Conservation (phyloP, 2,797 vertebrate species). For the Coregonus suidteri region DNA sequence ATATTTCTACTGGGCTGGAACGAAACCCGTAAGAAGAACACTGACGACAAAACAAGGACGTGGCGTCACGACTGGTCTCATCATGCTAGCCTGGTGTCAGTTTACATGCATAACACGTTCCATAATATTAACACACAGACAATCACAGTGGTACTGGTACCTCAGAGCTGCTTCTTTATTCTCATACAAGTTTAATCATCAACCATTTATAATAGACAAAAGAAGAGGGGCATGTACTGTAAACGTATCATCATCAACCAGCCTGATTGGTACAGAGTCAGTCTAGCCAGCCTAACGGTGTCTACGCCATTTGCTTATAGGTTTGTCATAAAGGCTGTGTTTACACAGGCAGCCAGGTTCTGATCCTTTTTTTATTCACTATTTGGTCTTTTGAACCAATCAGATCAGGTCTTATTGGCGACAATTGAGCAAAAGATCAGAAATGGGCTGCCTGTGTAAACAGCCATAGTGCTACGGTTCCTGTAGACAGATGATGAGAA, state of each 20-base stretch:
- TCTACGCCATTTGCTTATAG: not conserved
- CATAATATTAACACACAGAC: too few species aligned
- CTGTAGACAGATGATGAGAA: not conserved
- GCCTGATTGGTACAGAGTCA: not conserved
- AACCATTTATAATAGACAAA: constrained; percentile 22
- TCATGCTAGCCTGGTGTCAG: too few species aligned
- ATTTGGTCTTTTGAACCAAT: not conserved
- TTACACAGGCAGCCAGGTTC: not conserved
- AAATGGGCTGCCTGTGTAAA: not conserved
- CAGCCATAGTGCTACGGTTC: not conserved
- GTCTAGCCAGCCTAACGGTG: not conserved
- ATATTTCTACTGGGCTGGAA: too few species aligned
- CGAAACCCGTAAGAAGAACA: too few species aligned
- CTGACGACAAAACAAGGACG: too few species aligned
- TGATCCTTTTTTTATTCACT: not conserved
- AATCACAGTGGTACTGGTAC: constrained; percentile 45
- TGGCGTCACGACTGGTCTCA: too few species aligned
- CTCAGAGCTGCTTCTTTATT: constrained; percentile 37
- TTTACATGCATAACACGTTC: too few species aligned
- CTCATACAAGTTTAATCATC: constrained; percentile 21
- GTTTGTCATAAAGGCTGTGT: not conserved
- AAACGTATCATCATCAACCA: constrained; percentile 7
- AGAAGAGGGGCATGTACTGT: constrained; percentile 4
- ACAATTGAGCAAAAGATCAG: not conserved
- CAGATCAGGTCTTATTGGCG: not conserved